phyloP scores from a whole-genome alignment of 2,888 invertebrate genomes.

The Drosophila helvetica region DNA sequence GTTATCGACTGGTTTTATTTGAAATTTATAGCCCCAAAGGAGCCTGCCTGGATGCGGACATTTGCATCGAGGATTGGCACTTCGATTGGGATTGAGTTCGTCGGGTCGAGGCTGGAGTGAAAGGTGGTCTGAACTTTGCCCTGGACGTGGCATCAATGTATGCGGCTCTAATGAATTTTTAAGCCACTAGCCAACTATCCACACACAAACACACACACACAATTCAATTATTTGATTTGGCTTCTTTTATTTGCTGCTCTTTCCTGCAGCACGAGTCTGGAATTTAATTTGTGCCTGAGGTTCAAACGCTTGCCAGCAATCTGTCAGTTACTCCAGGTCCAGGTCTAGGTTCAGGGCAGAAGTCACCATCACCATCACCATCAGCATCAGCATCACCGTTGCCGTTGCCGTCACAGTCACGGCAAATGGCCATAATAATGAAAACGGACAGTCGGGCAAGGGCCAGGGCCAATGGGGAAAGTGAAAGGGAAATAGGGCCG shows the following conservation, averaged over 20 bases:
- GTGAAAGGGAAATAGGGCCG: slow-evolving; percentile 25
- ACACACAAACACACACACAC: slow-evolving; percentile 10
- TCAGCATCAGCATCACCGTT: background rate
- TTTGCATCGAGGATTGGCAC: slow-evolving; percentile 31
- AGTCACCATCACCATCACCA: slow-evolving; percentile 39
- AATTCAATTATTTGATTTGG: slow-evolving; percentile 64
- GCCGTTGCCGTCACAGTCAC: slow-evolving; percentile 24
- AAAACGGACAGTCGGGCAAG: slow-evolving; percentile 49
- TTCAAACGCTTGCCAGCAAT: slow-evolving; percentile 51
- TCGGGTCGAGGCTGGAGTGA: slow-evolving; percentile 16
- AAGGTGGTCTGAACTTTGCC: slow-evolving; percentile 14
- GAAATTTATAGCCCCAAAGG: slow-evolving; percentile 44
- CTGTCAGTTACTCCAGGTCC: slow-evolving; percentile 44
- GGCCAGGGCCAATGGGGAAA: slow-evolving; percentile 15
- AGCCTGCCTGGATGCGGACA: slow-evolving; percentile 1
- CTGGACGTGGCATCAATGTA: slow-evolving; percentile 26
- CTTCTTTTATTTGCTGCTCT: slow-evolving; percentile 31
- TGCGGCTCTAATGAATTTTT: slow-evolving; percentile 62
- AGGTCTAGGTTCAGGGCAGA: slow-evolving; percentile 16
- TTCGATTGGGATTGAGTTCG: slow-evolving; percentile 8
- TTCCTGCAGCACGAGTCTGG: slow-evolving; percentile 36
- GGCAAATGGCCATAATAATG: slow-evolving; percentile 53
- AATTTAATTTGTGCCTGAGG: slow-evolving; percentile 53
- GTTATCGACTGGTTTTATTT: slow-evolving; percentile 57
- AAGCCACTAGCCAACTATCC: slow-evolving; percentile 42